Percentiles rank a stretch among this genome's conserved stretches.
Conservation (phyloP, 1,140 invertebrate genomes). For the Philotrypesis tridentata region DNA sequence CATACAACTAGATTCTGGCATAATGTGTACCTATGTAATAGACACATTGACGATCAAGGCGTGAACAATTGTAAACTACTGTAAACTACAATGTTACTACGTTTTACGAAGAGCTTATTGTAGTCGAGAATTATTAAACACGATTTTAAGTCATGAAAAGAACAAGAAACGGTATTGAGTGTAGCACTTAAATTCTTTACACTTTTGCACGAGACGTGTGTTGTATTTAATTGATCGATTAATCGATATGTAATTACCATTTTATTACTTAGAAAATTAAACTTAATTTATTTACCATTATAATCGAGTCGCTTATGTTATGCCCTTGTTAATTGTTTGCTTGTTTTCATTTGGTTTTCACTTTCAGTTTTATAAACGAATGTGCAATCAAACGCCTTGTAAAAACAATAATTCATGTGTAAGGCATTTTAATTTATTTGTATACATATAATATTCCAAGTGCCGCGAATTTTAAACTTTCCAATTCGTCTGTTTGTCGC, state of each 20-base stretch:
- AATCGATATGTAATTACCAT: slow-evolving; percentile 71
- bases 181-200: slow-evolving; percentile 71
- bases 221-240: slow-evolving; percentile 71
- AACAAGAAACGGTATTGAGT: slow-evolving; percentile 61
- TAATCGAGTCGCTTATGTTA: slow-evolving; percentile 49
- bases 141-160: slow-evolving; percentile 69
- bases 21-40: slow-evolving; percentile 68
- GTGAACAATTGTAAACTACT: slow-evolving; percentile 72
- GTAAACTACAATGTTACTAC: slow-evolving; percentile 75
- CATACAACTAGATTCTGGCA: slow-evolving; percentile 65
- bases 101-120: slow-evolving; percentile 75
- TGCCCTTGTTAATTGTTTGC: slow-evolving; percentile 46
- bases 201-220: slow-evolving; percentile 74
- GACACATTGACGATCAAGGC: slow-evolving; percentile 65
- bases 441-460: background rate
- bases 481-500: background rate
- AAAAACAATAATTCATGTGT: slow-evolving; percentile 28
- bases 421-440: slow-evolving; percentile 19
- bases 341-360: slow-evolving; percentile 43
- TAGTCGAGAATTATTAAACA: slow-evolving; percentile 73
- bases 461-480: slow-evolving; percentile 1
- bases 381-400: slow-evolving; percentile 50
- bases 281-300: slow-evolving; percentile 72
- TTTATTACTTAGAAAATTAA: slow-evolving; percentile 72
- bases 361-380: slow-evolving; percentile 32